These are phyloP conservation scores for Phaedon cochleariae DNA, from an alignment of 2,888 invertebrate genomes.

Conservation along the genomic window DNA sequence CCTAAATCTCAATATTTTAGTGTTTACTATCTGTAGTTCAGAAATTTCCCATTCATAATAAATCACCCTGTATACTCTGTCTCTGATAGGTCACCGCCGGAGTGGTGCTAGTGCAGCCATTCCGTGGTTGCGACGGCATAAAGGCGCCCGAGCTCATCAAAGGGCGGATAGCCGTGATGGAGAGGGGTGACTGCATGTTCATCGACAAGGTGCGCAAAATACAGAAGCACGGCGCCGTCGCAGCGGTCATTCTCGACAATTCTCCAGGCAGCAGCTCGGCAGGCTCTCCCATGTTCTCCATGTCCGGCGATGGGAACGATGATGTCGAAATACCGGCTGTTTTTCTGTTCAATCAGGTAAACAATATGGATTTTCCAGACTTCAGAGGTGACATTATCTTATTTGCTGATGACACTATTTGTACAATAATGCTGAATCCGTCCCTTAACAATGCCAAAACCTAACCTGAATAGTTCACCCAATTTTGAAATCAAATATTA, in stretches of 20 bases:
- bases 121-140: constrained; percentile 72
- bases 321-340: constrained; percentile 91
- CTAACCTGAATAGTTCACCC: too few species aligned
- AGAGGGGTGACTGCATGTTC: constrained; percentile 94
- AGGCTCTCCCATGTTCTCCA: constrained; percentile 88
- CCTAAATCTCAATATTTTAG: too few species aligned
- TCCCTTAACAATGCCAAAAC: too few species aligned
- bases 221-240: constrained; percentile 83
- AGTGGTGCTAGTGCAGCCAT: constrained; percentile 73
- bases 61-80: too few species aligned
- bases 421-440: too few species aligned
- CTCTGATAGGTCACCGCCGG: constrained; percentile 74
- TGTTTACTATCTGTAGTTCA: too few species aligned
- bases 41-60: too few species aligned
- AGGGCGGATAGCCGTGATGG: constrained; percentile 84
- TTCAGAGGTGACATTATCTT: too few species aligned
- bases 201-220: constrained; percentile 90
- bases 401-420: too few species aligned
- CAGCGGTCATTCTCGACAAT: constrained; percentile 88
- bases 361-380: too few species aligned
- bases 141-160: constrained; percentile 67
- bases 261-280: constrained; percentile 77
- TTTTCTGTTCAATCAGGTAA: constrained; percentile 84
- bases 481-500: too few species aligned
- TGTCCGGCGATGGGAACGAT: constrained; percentile 92